Base-by-base conservation (phyloP, 2,888 invertebrate species). In the Caenorhabditis zanzibari region DNA sequence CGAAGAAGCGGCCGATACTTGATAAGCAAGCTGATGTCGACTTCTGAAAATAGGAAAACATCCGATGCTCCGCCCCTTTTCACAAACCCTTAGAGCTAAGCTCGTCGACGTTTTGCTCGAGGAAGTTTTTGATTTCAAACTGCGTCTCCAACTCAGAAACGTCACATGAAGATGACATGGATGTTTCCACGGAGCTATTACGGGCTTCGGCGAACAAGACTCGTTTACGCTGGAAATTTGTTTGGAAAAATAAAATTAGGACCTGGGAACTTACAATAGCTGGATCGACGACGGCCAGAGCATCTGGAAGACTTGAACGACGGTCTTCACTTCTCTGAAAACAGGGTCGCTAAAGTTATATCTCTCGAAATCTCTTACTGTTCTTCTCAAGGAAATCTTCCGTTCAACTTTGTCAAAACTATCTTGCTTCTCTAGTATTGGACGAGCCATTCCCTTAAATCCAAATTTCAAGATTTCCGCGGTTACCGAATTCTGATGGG, bases 1-100 rank as follows among this genome's bases (percentile, higher is more conserved):
- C 89, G 86, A 1, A 90, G 83, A 16, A 90, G 85, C 6, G 87
- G 85, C 3, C 89, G 87, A 81, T 90, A 89, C 56, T 85, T 85
- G 12, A 82, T 85, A 9, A 88, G 81, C 49, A 85, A 59, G 10
- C 64, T 77, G 52, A 86, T 86, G 64, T 85, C 88, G 2, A 88
- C 82, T 28, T 83, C 86, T 79, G 76, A 6, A 47, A 47, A n/a
- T 35, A 9, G 6, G 24, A 24, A 49, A 49, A 49, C 1, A n/a
- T 56, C 10, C 19, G 52, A 9, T 19, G 35, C 47, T 58, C 35
- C 35, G 10, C 10, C 35, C 28, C 35, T 19, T 58, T 35, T 9
- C 32, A 14, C 41, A 44, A 49, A 83, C 83, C 83, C 49, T 56
- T 44, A 4, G 75, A 73, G 47, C 69, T 77, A 0, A 83, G 58